Percentiles rank a stretch among this genome's conserved stretches.
Conservation (phyloP, 2,888 invertebrate species). For the Chouioia cunea region DNA sequence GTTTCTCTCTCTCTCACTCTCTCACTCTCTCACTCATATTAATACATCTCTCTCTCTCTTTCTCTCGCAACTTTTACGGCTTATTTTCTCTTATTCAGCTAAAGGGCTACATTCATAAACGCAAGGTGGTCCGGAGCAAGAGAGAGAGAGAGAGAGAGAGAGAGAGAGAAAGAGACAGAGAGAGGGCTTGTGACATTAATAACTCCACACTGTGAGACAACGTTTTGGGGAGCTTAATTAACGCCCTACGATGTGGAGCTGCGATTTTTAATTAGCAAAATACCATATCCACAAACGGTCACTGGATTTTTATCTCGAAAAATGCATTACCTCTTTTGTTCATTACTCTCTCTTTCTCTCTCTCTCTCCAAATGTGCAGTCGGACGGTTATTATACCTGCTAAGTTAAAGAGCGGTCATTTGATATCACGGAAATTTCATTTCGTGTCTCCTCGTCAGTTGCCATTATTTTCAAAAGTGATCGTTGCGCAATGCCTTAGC, state of each 20-base stretch:
- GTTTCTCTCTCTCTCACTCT: not conserved
- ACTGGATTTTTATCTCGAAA: constrained; percentile 8
- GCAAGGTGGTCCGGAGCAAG: constrained; percentile 44
- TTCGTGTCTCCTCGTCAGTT: not conserved
- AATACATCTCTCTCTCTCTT: not conserved
- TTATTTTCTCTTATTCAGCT: constrained; percentile 64
- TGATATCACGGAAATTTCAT: constrained; percentile 41
- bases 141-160: constrained; percentile 13
- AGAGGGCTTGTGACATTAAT: constrained; percentile 47
- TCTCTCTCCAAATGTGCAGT: too few relatives aligned
- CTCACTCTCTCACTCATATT: not conserved
- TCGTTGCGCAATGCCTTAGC: not conserved
- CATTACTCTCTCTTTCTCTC: not conserved
- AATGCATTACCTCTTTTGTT: constrained; percentile 4
- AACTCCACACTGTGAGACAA: constrained; percentile 25
- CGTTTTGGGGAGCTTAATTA: constrained; percentile 43
- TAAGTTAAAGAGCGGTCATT: constrained; percentile 15
- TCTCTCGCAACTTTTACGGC: constrained; percentile 25
- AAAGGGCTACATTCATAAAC: not conserved
- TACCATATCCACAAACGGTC: not conserved
- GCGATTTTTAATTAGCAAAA: constrained; percentile 35
- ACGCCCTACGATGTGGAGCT: constrained; percentile 31
- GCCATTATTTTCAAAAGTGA: constrained; percentile 4
- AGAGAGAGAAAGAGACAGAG: constrained; percentile 13
- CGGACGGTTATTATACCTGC: constrained; percentile 3